Evolutionary conservation across 1,140 invertebrate genomes (phyloP).

Genomic region (Hesperophylax magnus): DNA sequence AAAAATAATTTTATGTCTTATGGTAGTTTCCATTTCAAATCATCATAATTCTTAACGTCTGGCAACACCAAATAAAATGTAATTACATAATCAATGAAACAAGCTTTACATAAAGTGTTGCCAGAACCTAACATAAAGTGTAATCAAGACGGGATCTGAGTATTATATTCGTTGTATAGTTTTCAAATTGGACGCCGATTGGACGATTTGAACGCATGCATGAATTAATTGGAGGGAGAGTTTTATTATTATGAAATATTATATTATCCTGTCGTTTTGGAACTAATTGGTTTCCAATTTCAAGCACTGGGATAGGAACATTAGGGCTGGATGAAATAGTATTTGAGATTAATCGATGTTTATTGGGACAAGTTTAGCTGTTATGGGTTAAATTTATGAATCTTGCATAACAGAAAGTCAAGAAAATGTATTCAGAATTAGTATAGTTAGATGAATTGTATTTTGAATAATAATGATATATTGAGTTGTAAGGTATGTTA

Average conservation of each 20-base stretch:
- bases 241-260: constrained; percentile 8
- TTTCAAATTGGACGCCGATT: not conserved
- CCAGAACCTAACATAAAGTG: constrained; percentile 6
- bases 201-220: not conserved
- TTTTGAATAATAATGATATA: too few species aligned
- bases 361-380: not conserved
- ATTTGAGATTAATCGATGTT: not conserved
- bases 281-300: constrained; percentile 11
- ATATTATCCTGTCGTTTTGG: constrained; percentile 5
- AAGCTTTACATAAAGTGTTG: not conserved
- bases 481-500: too few species aligned
- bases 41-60: not conserved
- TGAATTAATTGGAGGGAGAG: not conserved
- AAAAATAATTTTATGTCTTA: not conserved
- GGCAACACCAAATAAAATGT: not conserved
- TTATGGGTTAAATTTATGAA: too few species aligned
- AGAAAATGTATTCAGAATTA: too few species aligned
- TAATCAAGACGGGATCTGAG: not conserved
- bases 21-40: not conserved
- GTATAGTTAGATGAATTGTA: too few species aligned
- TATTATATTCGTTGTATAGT: not conserved
- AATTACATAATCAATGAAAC: not conserved
- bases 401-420: too few species aligned
- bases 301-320: not conserved
- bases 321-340: not conserved